Evolutionary conservation across 2,797 vertebrate genomes (phyloP).

Genomic region (Microtus obscurus): DNA sequence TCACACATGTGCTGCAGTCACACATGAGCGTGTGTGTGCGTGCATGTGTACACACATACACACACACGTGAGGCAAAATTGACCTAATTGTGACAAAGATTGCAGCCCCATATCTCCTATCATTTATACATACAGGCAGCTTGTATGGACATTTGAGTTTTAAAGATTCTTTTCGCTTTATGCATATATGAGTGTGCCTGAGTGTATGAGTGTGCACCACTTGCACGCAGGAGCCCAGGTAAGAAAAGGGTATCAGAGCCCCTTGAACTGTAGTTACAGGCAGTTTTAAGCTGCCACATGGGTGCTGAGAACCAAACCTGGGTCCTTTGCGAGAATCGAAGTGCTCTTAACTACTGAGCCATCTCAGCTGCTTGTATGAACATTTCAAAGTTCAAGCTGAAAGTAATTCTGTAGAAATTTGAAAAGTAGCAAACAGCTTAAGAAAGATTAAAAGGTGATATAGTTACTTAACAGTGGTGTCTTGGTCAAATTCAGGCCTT

Average conservation of each 20-base stretch:
- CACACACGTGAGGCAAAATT: neutral
- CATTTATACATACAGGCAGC: neutral
- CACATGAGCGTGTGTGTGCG: no score
- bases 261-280: neutral
- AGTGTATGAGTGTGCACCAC: neutral
- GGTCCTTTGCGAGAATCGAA: neutral
- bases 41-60: neutral
- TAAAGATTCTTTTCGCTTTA: neutral
- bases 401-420: conserved; percentile 47
- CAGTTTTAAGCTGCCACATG: neutral
- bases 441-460: conserved; percentile 9
- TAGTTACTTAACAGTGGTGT: neutral
- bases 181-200: neutral
- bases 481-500: neutral
- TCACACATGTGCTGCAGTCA: neutral
- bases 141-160: conserved; percentile 24
- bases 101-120: neutral
- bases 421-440: conserved; percentile 44
- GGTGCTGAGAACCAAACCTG: neutral
- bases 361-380: neutral
- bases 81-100: conserved; percentile 17
- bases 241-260: neutral
- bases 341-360: neutral
- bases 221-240: neutral
- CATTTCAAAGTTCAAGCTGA: conserved; percentile 44